These are phyloP conservation scores for Peribatodes rhomboidaria DNA, from an alignment of 2,888 invertebrate species.

Conservation along the genomic window DNA sequence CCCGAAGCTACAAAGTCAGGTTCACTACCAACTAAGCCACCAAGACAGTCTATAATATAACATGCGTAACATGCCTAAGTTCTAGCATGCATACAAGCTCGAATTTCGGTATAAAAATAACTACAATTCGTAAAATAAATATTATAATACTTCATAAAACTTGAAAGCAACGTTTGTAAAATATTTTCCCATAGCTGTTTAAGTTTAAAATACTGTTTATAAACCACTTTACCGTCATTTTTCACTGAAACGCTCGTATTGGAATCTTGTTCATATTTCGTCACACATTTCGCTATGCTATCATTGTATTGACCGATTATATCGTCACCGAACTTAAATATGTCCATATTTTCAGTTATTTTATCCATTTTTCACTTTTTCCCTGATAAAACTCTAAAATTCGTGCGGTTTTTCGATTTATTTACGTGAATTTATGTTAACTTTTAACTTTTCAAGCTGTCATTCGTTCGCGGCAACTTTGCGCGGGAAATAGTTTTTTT, in stretches of 20 bases:
- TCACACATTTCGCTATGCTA: slow-evolving; percentile 54
- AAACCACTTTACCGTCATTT: slow-evolving; percentile 4
- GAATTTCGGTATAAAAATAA: too few species aligned
- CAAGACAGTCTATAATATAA: too few species aligned
- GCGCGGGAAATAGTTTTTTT: slow-evolving; percentile 30
- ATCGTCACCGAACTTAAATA: slow-evolving; percentile 52
- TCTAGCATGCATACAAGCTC: too few species aligned
- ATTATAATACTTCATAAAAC: too few species aligned
- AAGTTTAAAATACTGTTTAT: too few species aligned
- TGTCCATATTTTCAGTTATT: slow-evolving; percentile 42
- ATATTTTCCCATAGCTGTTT: too few species aligned
- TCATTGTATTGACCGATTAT: slow-evolving; percentile 64
- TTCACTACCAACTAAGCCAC: too few species aligned
- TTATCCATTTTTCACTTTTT: slow-evolving; percentile 52
- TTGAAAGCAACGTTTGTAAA: too few species aligned
- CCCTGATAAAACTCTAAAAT: not conserved
- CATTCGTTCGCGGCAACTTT: slow-evolving; percentile 49
- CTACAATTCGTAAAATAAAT: too few species aligned
- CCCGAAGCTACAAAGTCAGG: too few species aligned
- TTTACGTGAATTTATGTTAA: not conserved
- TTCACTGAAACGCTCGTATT: not conserved
- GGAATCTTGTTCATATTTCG: slow-evolving; percentile 15
- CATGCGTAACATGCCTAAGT: too few species aligned
- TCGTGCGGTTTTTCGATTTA: not conserved
- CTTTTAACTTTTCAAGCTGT: slow-evolving; percentile 3